phyloP scores from a whole-genome alignment of 1,140 invertebrate species.

The Diorhabda carinulata region DNA sequence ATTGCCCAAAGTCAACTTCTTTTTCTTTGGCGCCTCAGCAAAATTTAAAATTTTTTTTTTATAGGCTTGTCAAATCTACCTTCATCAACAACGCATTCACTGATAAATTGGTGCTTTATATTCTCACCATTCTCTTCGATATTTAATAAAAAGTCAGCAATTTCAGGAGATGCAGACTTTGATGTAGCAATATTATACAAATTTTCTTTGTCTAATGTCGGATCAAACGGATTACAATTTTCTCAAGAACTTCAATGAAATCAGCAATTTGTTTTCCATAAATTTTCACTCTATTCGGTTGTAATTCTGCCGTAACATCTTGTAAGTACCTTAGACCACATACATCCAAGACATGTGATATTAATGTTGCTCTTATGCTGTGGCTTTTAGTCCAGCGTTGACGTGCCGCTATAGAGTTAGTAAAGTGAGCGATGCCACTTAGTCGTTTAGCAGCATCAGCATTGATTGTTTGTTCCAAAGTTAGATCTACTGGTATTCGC shows the following conservation, averaged over 20 bases:
- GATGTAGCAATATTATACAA: constrained; percentile 19
- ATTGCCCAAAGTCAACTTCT: constrained; percentile 15
- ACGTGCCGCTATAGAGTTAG: constrained; percentile 30
- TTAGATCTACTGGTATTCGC: constrained; percentile 30
- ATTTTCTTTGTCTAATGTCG: constrained; percentile 9
- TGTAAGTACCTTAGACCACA: constrained; percentile 9
- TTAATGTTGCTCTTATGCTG: constrained; percentile 23
- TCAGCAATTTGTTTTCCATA: constrained; percentile 9
- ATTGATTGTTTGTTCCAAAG: constrained; percentile 30
- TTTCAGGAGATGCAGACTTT: constrained; percentile 12
- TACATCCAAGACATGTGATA: constrained; percentile 23
- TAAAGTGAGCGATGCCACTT: constrained; percentile 30
- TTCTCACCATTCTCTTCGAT: constrained; percentile 18
- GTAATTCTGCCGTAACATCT: constrained; percentile 10
- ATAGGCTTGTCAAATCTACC: constrained; percentile 20
- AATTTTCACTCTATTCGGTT: constrained; percentile 10
- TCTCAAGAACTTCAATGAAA: constrained; percentile 9
- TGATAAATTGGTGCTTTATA: constrained; percentile 7
- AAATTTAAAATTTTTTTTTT: constrained; percentile 23
- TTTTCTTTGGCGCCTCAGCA: constrained; percentile 8
- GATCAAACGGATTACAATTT: constrained; percentile 2
- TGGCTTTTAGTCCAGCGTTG: constrained; percentile 30
- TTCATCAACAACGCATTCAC: constrained; percentile 5
- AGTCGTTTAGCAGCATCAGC: constrained; percentile 28
- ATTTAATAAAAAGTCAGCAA: constrained; percentile 19